Evolutionary conservation across 2,888 invertebrate genomes (phyloP), one percentile per base, ranked within the genome.

Genomic region (Sicus ferrugineus): DNA sequence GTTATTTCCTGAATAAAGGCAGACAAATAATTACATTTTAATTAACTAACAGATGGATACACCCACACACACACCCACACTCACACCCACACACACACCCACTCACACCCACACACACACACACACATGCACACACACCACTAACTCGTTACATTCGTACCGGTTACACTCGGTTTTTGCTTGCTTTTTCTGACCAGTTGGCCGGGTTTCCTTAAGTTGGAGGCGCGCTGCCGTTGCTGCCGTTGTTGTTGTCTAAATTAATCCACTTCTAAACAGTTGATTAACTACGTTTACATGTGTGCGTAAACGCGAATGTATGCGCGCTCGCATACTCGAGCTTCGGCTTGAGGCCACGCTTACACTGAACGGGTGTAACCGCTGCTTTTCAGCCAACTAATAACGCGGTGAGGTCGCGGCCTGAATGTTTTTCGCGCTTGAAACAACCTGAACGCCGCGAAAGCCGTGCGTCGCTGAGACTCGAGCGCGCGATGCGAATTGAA

Each of bases 21-120:
- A 34, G 1, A 1, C 34, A 14, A 9, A 28, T 79, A 77, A 79
- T 79, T 78, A 75, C 77, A 75, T 77, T 75, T 73, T 52, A 34
- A 64, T 64, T 48, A 42, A 52, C 34, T 26, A 31, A 48, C 34
- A 3, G 9, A 26, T 54, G 3, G 3, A 52, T 21, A n/a, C 26
- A 38, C 66, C 16, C 11, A n/a, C 23, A 56, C 74, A 70, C 77
- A 77, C 75, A 73, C 64, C 21, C 31, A 58, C 31, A 50, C 34
- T 21, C 52, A 38, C 46, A 46, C 26, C 19, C 28, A 58, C 42
- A 26, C n/a, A 5, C 11, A 38, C 74, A 70, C 77, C 77, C 75
- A 74, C 77, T 75, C 76, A 75, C 77, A 76, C 74, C 74, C 73
- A 75, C 70, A 56, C 69, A 74, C 62, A 16, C 16, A 38, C 46